Evolutionary conservation across 2,888 invertebrate species (phyloP).

Genomic region (Pecten maximus): DNA sequence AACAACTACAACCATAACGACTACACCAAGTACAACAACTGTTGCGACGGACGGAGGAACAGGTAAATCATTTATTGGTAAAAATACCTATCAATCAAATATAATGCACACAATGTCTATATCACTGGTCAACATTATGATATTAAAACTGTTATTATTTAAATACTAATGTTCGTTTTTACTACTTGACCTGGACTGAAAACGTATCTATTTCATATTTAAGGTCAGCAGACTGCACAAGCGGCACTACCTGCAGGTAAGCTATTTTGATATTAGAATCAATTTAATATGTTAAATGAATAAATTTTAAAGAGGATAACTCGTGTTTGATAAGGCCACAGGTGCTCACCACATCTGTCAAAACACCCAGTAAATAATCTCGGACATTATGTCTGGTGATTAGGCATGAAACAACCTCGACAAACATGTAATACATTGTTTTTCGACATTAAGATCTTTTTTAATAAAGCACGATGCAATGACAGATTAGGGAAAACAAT

Average conservation of each 20-base stretch:
- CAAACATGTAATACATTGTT: too few relatives aligned
- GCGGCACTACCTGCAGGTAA: neutral
- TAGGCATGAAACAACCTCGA: too few relatives aligned
- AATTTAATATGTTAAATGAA: too few relatives aligned
- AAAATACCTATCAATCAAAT: too few relatives aligned
- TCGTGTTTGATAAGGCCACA: neutral
- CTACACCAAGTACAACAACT: neutral
- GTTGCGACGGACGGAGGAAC: neutral
- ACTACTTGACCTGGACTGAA: neutral
- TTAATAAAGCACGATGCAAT: too few relatives aligned
- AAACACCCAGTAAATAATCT: too few relatives aligned
- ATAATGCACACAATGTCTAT: too few relatives aligned
- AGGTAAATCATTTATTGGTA: too few relatives aligned
- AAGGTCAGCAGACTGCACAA: neutral
- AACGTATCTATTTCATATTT: neutral
- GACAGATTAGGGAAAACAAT: too few relatives aligned
- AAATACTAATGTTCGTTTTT: neutral
- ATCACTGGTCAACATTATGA: neutral
- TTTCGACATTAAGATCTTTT: too few relatives aligned
- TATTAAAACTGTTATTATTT: neutral
- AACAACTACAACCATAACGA: neutral
- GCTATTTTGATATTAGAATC: neutral
- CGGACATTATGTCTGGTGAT: too few relatives aligned
- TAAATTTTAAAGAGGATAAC: neutral
- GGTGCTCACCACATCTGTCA: too few relatives aligned